These are phyloP conservation scores for Glandiceps talaboti DNA, from an alignment of 53 echinoderm and acorn worm species.

Conservation along the genomic window DNA sequence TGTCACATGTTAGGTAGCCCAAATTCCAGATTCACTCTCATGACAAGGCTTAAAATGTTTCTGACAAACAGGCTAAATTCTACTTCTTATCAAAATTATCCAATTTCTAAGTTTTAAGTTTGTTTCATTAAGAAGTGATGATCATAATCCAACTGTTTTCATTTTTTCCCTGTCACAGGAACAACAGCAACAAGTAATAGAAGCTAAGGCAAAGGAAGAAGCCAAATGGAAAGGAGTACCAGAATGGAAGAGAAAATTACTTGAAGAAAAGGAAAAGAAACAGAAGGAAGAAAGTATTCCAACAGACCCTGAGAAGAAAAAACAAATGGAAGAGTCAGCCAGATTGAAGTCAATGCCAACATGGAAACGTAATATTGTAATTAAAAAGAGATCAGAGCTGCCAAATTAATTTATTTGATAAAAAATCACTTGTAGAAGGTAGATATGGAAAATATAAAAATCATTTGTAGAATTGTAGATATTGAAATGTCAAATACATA, in stretches of 20 bases:
- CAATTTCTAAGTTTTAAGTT: too few species aligned
- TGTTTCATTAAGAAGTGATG: too few species aligned
- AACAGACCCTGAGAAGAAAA: slow-evolving; percentile 22
- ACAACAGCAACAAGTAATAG: slow-evolving; percentile 52
- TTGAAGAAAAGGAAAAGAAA: slow-evolving; percentile 78
- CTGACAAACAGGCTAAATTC: too few species aligned
- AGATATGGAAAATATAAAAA: too few species aligned
- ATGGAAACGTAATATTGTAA: slow-evolving; percentile 72
- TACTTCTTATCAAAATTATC: too few species aligned
- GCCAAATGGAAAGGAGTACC: slow-evolving; percentile 80
- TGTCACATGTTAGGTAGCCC: too few species aligned
- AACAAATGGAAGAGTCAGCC: slow-evolving; percentile 45
- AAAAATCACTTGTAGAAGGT: too few species aligned
- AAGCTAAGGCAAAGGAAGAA: slow-evolving; percentile 46
- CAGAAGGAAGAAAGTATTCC: slow-evolving; percentile 21
- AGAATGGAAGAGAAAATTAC: slow-evolving; percentile 84
- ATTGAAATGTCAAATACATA: too few species aligned
- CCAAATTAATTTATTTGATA: too few species aligned
- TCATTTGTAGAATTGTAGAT: too few species aligned
- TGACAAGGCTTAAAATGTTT: too few species aligned
- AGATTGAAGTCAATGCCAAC: slow-evolving; percentile 79
- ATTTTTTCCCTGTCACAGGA: slow-evolving; percentile 9
- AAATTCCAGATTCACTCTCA: too few species aligned
- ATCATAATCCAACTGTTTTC: background rate
- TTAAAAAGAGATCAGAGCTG: slow-evolving; percentile 14